These are phyloP conservation scores for Megalurothrips usitatus DNA, from an alignment of 2,888 invertebrate species.

Conservation along the genomic window DNA sequence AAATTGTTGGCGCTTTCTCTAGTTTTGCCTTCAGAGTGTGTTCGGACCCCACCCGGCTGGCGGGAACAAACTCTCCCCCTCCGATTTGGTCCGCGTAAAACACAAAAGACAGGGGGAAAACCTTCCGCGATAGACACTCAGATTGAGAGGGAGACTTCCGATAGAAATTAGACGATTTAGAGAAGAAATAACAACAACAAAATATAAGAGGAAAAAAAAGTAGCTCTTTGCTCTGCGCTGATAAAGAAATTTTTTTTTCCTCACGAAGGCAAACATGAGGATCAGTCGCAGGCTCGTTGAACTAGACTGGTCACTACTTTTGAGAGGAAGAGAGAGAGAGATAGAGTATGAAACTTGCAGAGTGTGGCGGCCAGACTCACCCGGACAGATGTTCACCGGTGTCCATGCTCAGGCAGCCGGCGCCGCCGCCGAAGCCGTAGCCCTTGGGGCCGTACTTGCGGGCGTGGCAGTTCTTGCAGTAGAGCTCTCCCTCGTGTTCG, in stretches of 20 bases:
- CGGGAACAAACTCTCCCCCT: neutral
- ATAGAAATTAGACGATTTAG: too few relatives aligned
- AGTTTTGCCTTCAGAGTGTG: slow-evolving; percentile 31
- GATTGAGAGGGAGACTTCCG: too few relatives aligned
- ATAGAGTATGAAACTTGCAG: too few relatives aligned
- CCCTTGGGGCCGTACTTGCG: slow-evolving; percentile 98
- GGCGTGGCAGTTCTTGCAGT: slow-evolving; percentile 96
- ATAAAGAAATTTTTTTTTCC: too few relatives aligned
- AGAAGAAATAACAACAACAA: too few relatives aligned
- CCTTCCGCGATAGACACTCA: too few relatives aligned
- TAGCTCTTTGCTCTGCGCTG: too few relatives aligned
- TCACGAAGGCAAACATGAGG: too few relatives aligned
- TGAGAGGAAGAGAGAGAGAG: too few relatives aligned
- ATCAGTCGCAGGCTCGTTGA: too few relatives aligned
- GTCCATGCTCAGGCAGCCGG: slow-evolving; percentile 96
- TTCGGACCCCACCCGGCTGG: neutral
- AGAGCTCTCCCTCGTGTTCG: slow-evolving; percentile 94
- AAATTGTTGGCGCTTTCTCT: neutral
- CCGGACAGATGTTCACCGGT: slow-evolving; percentile 82
- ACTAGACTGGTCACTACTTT: too few relatives aligned
- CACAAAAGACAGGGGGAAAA: neutral
- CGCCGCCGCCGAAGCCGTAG: slow-evolving; percentile 97
- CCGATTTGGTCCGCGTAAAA: neutral
- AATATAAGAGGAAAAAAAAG: too few relatives aligned
- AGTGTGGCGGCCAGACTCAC: slow-evolving; percentile 56